Evolutionary conservation across 2,113 vertebrate species (phyloP).

Genomic region (Gopherus evgoodei): DNA sequence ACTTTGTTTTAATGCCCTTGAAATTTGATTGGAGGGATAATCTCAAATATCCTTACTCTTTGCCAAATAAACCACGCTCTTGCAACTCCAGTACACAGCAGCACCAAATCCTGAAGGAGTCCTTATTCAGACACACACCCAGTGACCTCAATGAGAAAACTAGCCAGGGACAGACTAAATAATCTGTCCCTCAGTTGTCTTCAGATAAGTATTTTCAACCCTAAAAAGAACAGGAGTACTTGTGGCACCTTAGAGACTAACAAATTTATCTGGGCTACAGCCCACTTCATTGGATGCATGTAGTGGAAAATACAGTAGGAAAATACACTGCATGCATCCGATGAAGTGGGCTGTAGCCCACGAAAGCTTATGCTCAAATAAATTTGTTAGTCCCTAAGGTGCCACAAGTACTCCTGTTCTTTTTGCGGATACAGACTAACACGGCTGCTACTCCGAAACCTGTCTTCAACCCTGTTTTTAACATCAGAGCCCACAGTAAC

Average conservation of each 20-base stretch:
- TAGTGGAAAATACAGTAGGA: too few species aligned
- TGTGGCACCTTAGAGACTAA: too few species aligned
- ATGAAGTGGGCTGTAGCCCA: too few species aligned
- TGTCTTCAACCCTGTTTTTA: background rate
- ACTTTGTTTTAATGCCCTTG: background rate
- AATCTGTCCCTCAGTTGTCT: constrained; percentile 28
- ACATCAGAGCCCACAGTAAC: background rate
- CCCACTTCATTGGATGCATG: too few species aligned
- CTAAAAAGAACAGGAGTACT: background rate
- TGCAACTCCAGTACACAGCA: background rate
- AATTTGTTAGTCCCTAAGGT: too few species aligned
- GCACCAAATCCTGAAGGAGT: background rate
- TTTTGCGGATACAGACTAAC: too few species aligned
- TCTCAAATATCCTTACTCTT: background rate
- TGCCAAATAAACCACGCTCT: background rate
- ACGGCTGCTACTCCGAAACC: too few species aligned
- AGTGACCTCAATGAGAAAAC: background rate
- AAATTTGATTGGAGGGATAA: background rate
- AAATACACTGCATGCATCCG: too few species aligned
- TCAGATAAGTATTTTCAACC: constrained; percentile 10
- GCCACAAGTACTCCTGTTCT: too few species aligned
- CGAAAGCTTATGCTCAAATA: too few species aligned
- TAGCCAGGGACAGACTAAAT: background rate
- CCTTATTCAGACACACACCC: background rate
- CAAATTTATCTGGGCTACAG: too few species aligned